Evolutionary conservation across 2,113 vertebrate genomes (phyloP), one percentile per base, ranked within the genome.

Genomic region (Halichoerus grypus): DNA sequence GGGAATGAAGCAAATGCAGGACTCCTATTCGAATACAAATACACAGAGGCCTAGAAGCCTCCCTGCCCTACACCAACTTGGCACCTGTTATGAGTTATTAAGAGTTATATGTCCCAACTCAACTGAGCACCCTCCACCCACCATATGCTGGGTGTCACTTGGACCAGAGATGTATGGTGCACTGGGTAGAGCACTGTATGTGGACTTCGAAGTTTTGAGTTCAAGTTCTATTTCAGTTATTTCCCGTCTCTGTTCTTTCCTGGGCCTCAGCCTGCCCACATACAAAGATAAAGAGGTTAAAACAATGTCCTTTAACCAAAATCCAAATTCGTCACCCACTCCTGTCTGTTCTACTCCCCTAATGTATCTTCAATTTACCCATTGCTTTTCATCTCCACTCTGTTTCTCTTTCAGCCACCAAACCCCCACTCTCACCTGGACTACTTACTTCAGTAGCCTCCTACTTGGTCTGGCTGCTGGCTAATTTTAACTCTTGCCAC

Each of bases 231-330:
- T 83, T 91, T 93, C 55, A 24, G n/a, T 92, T 31, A 55, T 92
- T 96, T 86, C 19, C 61, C 11, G 24, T 51, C 33, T 91, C 63
- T 91, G 31, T 61, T 81, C 79, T 97, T 95, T 39, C 33, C 13
- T 53, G 36, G 9, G 18, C 12, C n/a, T 97, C 76, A 55, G 33
- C 31, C 42, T 85, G 12, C 63, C n/a, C 55, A 51, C 24, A 22
- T 63, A 71, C 81, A 82, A 88, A 93, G 26, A 85, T 92, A 31
- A 88, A 91, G n/a, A 88, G 31, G 18, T 76, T 91, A 55, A 42
- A 96, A 79, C 65, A 22, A 22, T 33, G n/a, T 90, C 49, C 91
- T 96, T 88, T 31, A 91, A n/a, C 12, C 39, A 85, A 33, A 19
- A 91, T 51, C 36, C 53, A 79, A 83, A 69, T 88, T 39, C 31